These are phyloP conservation scores for Gymnosoma rotundatum DNA, from an alignment of 2,888 invertebrate genomes.

Conservation along the genomic window DNA sequence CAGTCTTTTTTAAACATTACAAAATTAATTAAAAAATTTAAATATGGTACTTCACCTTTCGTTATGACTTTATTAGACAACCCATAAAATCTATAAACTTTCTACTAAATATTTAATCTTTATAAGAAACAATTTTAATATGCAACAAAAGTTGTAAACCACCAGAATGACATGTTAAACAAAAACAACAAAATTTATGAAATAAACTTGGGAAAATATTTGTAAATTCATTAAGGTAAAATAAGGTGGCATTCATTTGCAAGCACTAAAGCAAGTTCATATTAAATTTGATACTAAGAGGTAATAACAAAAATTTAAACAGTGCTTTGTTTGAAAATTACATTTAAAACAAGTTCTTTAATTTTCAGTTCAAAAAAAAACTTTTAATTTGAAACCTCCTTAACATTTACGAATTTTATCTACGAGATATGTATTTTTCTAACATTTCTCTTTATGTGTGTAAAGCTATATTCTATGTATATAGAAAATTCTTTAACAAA, in stretches of 20 bases:
- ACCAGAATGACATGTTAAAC: constrained; percentile 54
- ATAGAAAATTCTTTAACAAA: constrained; percentile 53
- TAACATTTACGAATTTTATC: not conserved
- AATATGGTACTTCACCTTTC: no score
- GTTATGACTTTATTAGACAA: not conserved
- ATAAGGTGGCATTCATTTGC: constrained; percentile 9
- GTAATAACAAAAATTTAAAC: no score
- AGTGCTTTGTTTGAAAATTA: no score
- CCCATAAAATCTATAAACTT: not conserved
- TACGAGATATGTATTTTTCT: not conserved
- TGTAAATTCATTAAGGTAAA: constrained; percentile 19
- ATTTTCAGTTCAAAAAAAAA: no score
- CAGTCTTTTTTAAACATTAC: no score
- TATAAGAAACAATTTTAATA: constrained; percentile 53
- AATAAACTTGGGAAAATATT: constrained; percentile 52
- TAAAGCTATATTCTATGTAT: constrained; percentile 17
- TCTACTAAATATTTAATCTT: constrained; percentile 35
- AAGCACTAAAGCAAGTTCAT: no score
- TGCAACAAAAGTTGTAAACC: constrained; percentile 48
- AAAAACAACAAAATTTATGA: constrained; percentile 49
- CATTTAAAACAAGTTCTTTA: no score
- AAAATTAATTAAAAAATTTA: no score
- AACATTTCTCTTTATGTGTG: not conserved
- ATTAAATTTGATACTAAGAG: no score
- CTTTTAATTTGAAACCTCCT: not conserved